A percentile compares a stretch with the other conserved stretches of the same genome.
Conservation (phyloP, 2,113 vertebrate species). For the Hippocampus abdominalis region DNA sequence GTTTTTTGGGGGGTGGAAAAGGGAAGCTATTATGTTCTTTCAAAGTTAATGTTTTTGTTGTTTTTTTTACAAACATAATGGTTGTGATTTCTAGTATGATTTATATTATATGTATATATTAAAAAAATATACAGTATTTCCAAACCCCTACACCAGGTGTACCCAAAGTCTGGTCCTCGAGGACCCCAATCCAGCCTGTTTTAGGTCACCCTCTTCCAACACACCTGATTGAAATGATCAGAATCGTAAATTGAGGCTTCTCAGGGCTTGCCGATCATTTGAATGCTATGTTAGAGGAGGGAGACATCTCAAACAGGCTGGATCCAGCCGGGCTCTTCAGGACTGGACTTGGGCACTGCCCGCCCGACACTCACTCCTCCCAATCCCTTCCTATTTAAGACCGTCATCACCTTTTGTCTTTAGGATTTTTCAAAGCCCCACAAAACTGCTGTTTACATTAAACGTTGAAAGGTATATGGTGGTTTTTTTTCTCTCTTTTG, state of each 20-base stretch:
- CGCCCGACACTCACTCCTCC: neutral
- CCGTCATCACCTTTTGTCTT: conserved; percentile 58
- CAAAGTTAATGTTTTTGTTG: conserved; percentile 56
- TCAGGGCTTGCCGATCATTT: no score
- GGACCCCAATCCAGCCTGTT: no score
- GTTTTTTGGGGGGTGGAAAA: conserved; percentile 50
- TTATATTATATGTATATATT: conserved; percentile 54
- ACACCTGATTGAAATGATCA: no score
- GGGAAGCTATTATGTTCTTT: conserved; percentile 56
- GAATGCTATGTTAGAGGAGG: no score
- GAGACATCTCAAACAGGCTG: no score
- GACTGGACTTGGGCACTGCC: no score
- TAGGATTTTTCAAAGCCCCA: conserved; percentile 66
- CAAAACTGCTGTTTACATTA: conserved; percentile 80
- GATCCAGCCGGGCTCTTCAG: no score
- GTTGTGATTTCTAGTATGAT: conserved; percentile 64
- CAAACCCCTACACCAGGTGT: neutral
- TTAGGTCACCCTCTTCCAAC: no score
- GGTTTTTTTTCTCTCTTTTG: neutral
- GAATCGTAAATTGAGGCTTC: no score
- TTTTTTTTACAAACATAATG: conserved; percentile 67
- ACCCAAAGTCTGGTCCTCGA: no score
- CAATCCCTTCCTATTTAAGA: conserved; percentile 64
- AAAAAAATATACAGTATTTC: neutral
- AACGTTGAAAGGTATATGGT: conserved; percentile 61